Percentiles rank a stretch among this genome's conserved stretches.
phyloP scores from a whole-genome alignment of 2,888 invertebrate species.

The Protonemura montana region DNA sequence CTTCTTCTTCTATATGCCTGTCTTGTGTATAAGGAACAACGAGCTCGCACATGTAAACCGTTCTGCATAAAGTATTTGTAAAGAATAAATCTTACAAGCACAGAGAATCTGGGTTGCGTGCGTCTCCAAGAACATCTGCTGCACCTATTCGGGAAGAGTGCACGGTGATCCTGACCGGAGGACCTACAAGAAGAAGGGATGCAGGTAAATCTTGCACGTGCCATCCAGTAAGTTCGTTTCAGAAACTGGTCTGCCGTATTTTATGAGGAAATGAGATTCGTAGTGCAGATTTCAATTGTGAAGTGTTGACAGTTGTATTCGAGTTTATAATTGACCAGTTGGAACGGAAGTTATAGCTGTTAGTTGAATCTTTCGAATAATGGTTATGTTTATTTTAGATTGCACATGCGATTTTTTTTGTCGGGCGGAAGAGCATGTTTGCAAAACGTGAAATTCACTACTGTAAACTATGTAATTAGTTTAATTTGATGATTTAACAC shows the following conservation, averaged over 20 bases:
- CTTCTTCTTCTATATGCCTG: background rate
- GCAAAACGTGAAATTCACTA: background rate
- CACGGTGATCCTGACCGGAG: background rate
- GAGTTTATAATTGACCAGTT: background rate
- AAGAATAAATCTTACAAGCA: background rate
- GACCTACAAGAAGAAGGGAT: background rate
- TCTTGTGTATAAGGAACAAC: background rate
- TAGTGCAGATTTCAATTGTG: background rate
- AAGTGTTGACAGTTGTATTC: background rate
- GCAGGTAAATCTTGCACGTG: slow-evolving; percentile 7
- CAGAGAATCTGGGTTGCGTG: background rate
- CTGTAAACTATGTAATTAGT: too few species aligned
- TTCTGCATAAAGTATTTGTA: background rate
- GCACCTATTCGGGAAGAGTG: background rate
- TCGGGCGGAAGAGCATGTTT: background rate
- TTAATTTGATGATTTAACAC: too few species aligned
- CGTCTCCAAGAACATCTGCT: background rate
- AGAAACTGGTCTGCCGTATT: background rate
- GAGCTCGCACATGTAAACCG: background rate
- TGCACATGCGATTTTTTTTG: background rate
- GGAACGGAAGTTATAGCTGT: background rate
- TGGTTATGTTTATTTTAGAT: background rate
- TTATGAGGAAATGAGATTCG: background rate
- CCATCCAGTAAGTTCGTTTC: background rate
- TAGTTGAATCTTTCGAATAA: background rate